phyloP scores from a whole-genome alignment of 2,113 vertebrate genomes.

The Rattus rattus region DNA sequence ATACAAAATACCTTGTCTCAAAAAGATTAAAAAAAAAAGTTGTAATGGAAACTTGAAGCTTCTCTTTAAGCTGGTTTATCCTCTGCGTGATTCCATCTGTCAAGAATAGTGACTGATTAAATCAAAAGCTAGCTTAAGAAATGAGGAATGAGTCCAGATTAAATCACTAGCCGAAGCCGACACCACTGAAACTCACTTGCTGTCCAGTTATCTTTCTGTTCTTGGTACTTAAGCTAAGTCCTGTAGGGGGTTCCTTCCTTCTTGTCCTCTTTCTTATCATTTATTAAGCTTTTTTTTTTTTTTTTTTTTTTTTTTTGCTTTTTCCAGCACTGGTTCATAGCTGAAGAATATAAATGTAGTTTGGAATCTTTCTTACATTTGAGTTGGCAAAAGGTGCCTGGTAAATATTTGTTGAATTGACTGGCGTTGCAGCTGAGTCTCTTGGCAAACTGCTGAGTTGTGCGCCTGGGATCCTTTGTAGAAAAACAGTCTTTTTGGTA shows the following conservation, averaged over 20 bases:
- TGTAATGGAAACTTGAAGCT: background rate
- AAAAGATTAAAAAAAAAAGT: background rate
- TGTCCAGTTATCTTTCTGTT: background rate
- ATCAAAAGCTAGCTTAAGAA: background rate
- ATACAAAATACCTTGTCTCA: background rate
- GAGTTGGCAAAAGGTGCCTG: constrained; percentile 56
- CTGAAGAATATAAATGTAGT: constrained; percentile 45
- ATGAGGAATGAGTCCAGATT: background rate
- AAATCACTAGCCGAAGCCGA: background rate
- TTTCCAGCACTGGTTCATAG: constrained; percentile 36
- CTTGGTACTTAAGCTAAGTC: background rate
- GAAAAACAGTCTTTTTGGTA: constrained; percentile 52
- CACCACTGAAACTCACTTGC: background rate
- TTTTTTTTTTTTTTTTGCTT: constrained; percentile 39
- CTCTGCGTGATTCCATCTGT: background rate
- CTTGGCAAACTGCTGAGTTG: background rate
- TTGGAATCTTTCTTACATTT: constrained; percentile 63
- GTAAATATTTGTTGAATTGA: constrained; percentile 73
- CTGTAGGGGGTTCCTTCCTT: background rate
- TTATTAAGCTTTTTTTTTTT: constrained; percentile 29
- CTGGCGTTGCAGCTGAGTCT: constrained; percentile 59
- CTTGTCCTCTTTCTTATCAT: background rate
- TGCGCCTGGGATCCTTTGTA: constrained; percentile 21
- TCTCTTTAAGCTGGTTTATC: background rate
- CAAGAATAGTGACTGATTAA: background rate